These are phyloP conservation scores for Exephanes ischioxanthus DNA, from an alignment of 2,888 invertebrate species.

Conservation along the genomic window DNA sequence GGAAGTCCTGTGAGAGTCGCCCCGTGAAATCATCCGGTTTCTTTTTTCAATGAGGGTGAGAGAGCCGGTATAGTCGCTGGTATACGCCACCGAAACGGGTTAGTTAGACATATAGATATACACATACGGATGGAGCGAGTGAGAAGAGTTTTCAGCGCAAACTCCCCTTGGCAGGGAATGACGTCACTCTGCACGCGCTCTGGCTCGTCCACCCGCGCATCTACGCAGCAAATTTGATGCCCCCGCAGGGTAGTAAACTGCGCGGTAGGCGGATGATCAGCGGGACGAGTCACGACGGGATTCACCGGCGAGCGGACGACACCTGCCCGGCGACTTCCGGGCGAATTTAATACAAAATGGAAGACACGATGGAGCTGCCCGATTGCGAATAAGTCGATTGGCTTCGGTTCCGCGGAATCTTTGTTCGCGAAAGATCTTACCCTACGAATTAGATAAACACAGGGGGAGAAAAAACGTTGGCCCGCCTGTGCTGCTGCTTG, in stretches of 20 bases:
- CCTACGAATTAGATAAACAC: constrained; percentile 7
- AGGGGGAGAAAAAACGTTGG: constrained; percentile 8
- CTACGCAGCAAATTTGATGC: constrained; percentile 47
- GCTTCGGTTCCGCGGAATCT: background rate
- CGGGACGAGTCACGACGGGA: constrained; percentile 13
- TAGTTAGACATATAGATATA: constrained; percentile 5
- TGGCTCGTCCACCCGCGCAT: constrained; percentile 27
- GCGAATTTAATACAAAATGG: constrained; percentile 3
- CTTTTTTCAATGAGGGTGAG: constrained; percentile 72
- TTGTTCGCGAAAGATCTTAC: background rate
- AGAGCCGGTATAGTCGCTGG: background rate
- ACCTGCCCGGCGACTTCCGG: constrained; percentile 52
- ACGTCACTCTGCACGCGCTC: constrained; percentile 65
- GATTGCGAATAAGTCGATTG: background rate
- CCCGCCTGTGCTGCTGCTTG: constrained; percentile 5
- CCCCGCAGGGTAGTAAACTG: constrained; percentile 35
- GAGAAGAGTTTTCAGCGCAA: constrained; percentile 2
- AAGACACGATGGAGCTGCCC: background rate
- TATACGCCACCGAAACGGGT: background rate
- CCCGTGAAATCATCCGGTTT: constrained; percentile 78
- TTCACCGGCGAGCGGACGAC: constrained; percentile 40
- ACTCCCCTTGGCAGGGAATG: constrained; percentile 56
- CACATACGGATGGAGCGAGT: constrained; percentile 7
- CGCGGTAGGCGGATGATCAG: constrained; percentile 24
- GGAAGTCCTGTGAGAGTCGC: constrained; percentile 74